Evolutionary conservation across 2,797 vertebrate genomes (phyloP).

Genomic region (Oryzias dopingdopingensis): DNA sequence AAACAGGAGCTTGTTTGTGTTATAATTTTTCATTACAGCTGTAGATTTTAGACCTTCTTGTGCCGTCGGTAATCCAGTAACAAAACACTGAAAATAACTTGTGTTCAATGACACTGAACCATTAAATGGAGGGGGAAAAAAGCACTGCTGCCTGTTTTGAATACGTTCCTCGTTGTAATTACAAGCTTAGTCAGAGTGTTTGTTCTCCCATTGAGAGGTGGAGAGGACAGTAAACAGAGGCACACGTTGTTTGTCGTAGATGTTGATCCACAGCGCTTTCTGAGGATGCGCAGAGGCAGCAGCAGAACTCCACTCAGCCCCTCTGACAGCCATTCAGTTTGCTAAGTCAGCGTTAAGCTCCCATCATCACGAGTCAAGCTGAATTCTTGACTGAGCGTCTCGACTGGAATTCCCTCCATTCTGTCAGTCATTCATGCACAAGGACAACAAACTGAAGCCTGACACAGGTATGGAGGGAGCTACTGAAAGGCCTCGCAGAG

Average conservation of each 20-base stretch:
- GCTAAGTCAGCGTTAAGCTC: constrained; percentile 68
- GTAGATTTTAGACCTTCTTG: too few relatives aligned
- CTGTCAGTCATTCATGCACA: constrained; percentile 55
- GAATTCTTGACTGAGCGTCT: constrained; percentile 66
- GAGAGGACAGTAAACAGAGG: constrained; percentile 55
- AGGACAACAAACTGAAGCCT: constrained; percentile 45
- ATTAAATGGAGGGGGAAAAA: too few relatives aligned
- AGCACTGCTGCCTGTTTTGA: background rate
- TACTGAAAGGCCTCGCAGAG: constrained; percentile 44
- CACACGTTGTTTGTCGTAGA: constrained; percentile 45
- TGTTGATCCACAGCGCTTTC: constrained; percentile 43
- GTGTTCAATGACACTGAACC: too few relatives aligned
- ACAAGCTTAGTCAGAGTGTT: constrained; percentile 33
- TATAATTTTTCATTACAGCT: too few relatives aligned
- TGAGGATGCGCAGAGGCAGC: constrained; percentile 28
- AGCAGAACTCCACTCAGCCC: constrained; percentile 41
- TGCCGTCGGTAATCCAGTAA: too few relatives aligned
- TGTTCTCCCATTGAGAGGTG: constrained; percentile 33
- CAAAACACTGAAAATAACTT: too few relatives aligned
- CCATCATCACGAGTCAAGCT: constrained; percentile 64
- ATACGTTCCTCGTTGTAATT: constrained; percentile 12
- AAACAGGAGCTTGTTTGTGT: too few relatives aligned
- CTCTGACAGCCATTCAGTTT: constrained; percentile 65
- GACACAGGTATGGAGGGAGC: constrained; percentile 54
- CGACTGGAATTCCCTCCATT: constrained; percentile 57